phyloP scores from a whole-genome alignment of 2,888 invertebrate species.

The Chrysolina americana region DNA sequence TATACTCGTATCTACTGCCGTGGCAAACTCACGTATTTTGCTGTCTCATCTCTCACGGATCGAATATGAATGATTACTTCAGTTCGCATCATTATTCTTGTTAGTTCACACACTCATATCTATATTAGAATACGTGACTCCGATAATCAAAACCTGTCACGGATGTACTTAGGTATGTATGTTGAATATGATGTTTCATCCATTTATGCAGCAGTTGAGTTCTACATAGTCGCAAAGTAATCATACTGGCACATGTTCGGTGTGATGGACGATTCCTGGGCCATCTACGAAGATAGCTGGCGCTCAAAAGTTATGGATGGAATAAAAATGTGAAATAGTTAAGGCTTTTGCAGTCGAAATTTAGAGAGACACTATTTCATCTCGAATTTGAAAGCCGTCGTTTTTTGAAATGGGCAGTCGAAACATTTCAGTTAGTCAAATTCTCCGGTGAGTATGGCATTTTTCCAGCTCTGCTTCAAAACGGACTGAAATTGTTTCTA shows the following conservation, averaged over 20 bases:
- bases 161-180: neutral
- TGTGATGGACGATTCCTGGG: too few species aligned
- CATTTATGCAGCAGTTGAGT: neutral
- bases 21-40: neutral
- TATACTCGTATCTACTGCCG: neutral
- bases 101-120: neutral
- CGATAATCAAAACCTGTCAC: neutral
- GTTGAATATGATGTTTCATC: neutral
- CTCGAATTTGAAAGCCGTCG: too few species aligned
- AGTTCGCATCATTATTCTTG: neutral
- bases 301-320: too few species aligned
- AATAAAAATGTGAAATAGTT: too few species aligned
- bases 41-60: neutral
- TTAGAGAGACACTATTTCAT: too few species aligned
- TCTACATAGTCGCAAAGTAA: neutral
- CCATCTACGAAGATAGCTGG: too few species aligned
- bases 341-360: too few species aligned
- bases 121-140: conserved; percentile 6
- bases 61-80: neutral
- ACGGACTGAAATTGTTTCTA: too few species aligned
- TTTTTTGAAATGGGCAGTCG: too few species aligned
- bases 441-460: too few species aligned
- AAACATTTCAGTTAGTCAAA: too few species aligned
- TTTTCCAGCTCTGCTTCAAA: too few species aligned
- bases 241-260: neutral